These are phyloP conservation scores for Platichthys stellatus DNA, from an alignment of 2,113 vertebrate species.

Conservation along the genomic window DNA sequence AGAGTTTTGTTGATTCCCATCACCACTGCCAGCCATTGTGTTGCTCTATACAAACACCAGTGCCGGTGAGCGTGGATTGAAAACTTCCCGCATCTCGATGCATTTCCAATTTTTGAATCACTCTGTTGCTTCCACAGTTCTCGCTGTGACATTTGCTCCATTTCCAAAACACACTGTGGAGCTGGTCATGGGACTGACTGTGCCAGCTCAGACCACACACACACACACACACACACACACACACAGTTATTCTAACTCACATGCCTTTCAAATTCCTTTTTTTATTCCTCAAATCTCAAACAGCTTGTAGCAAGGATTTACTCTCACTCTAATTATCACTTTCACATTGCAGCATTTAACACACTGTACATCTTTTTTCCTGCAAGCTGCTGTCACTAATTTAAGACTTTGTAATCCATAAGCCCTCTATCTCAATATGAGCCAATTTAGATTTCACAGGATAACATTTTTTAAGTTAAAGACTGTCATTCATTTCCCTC, in stretches of 20 bases:
- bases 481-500: constrained; percentile 39
- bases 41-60: constrained; percentile 40
- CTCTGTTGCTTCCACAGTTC: constrained; percentile 4
- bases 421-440: constrained; percentile 47
- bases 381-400: constrained; percentile 56
- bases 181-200: constrained; percentile 63
- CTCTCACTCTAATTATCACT: constrained; percentile 63
- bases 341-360: constrained; percentile 56
- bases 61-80: constrained; percentile 36
- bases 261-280: constrained; percentile 41
- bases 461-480: constrained; percentile 54
- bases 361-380: constrained; percentile 40
- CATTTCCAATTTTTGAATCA: constrained; percentile 22
- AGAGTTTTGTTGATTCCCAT: constrained; percentile 40
- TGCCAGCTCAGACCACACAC: constrained; percentile 56
- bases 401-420: constrained; percentile 44
- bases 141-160: constrained; percentile 45
- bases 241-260: constrained; percentile 18
- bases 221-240: constrained; percentile 18
- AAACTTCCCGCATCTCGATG: constrained; percentile 36
- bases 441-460: constrained; percentile 67
- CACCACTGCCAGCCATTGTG: constrained; percentile 61
- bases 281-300: constrained; percentile 44
- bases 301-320: constrained; percentile 73
- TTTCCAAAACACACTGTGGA: constrained; percentile 49